A percentile compares a stretch with the other conserved stretches of the same genome.
These are phyloP conservation scores for Nephrotoma appendiculata DNA, from an alignment of 2,888 invertebrate genomes.

Conservation along the genomic window DNA sequence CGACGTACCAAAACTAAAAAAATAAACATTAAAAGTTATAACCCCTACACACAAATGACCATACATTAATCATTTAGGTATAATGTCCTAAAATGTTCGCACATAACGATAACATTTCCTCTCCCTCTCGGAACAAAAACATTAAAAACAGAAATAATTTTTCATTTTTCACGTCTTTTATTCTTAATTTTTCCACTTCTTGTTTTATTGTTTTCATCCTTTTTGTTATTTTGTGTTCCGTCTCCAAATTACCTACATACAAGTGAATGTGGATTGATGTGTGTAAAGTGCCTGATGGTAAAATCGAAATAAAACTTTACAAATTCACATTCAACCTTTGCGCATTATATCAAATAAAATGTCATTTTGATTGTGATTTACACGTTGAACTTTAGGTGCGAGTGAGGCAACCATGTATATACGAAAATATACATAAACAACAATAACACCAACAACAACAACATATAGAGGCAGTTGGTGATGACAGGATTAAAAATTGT, in stretches of 20 bases:
- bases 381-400: not conserved
- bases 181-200: not conserved
- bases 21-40: not conserved
- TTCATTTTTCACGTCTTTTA: not conserved
- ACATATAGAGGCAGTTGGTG: not conserved
- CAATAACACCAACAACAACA: no score
- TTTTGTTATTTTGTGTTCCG: not conserved
- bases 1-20: not conserved
- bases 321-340: not conserved
- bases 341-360: not conserved
- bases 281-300: not conserved
- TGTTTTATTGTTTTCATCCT: not conserved
- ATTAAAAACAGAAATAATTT: not conserved
- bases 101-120: not conserved
- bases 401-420: not conserved
- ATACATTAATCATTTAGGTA: not conserved
- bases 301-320: not conserved
- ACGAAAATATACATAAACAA: no score
- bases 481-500: not conserved
- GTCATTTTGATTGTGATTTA: not conserved
- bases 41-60: not conserved
- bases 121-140: not conserved
- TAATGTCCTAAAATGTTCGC: not conserved
- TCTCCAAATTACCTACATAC: not conserved
- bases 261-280: not conserved